Base-by-base conservation (phyloP, 2,113 vertebrate genomes). In the Eleginops maclovinus region DNA sequence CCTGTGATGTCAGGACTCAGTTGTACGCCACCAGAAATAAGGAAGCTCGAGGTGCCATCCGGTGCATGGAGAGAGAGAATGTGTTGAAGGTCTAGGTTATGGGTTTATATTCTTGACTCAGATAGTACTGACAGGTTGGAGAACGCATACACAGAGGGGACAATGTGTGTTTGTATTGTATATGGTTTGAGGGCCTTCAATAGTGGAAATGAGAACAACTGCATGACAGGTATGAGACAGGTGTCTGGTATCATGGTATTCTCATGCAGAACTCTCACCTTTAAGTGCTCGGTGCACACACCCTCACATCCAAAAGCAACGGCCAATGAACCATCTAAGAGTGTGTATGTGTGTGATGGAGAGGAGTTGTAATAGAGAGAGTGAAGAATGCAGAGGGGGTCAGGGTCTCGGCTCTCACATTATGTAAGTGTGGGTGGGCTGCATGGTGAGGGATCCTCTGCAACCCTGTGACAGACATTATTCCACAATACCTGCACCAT, bases 401-500 rank as follows among this genome's bases (percentile, higher is more conserved):
- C 79, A 71, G 44, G 66, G 79, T 31, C 72, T 75, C 2, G 2
- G 43, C 50, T 3, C 64, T 65, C 51, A 72, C 36, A 66, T 79
- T 65, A 53, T 73, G 43, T 66, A 31, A 19, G 17, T 68, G 65
- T 75, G 79, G 58, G 72, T 81, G 58, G 50, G 61, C 77, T 56
- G 21, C 76, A 59, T 15, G 22, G 21, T 4, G 28, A 47, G 16
- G 67, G 59, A 26, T 61, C 36, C 22, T 28, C 13, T 22, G 26
- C 9, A 10, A 58, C 40, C 36, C 28, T 41, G 31, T 12, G 58
- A 40, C 4, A 50, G 26, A 36, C 21, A 43, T 69, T 16, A 22
- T n/a, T 50, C 10, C n/a, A 50, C 15, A 12, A 10, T 49, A 49
- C 62, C 62, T 28, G 24, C 62, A 49, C 22, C 4, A 11, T 47